Conservation (phyloP, 2,797 vertebrate species). For the Fringilla coelebs region DNA sequence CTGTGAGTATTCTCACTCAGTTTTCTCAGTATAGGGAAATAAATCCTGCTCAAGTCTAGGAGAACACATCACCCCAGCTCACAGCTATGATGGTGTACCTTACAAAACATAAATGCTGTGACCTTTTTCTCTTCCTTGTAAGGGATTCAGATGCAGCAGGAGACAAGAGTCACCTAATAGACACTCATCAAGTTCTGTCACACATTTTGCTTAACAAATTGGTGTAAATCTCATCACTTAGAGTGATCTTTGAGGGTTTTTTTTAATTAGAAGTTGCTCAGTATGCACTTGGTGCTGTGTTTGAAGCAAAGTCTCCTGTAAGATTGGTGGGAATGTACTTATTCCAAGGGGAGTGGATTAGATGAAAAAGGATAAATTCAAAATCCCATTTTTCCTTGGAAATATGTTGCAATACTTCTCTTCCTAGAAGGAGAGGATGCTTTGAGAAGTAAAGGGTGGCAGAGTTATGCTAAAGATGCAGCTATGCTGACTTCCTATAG, state of each 20-base stretch:
- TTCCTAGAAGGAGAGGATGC: background rate
- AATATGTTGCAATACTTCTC: background rate
- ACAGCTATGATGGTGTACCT: background rate
- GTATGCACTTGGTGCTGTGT: background rate
- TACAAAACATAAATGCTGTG: background rate
- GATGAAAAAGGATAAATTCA: background rate
- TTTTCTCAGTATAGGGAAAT: background rate
- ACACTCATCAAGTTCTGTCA: background rate
- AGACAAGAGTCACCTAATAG: background rate
- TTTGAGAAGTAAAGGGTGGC: background rate
- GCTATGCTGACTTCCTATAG: background rate
- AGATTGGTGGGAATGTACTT: background rate
- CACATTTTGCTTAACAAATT: background rate
- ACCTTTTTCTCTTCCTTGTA: background rate
- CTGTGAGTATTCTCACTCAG: background rate
- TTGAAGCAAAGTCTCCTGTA: background rate
- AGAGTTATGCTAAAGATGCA: background rate
- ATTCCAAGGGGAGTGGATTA: background rate
- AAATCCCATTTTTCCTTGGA: background rate
- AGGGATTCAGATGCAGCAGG: background rate
- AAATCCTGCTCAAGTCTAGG: background rate
- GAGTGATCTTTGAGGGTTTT: background rate
- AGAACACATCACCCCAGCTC: background rate
- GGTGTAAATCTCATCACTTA: background rate
- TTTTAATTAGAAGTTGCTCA: background rate